Conservation (phyloP, 1,140 invertebrate genomes). For the Brachystomella parvula region DNA sequence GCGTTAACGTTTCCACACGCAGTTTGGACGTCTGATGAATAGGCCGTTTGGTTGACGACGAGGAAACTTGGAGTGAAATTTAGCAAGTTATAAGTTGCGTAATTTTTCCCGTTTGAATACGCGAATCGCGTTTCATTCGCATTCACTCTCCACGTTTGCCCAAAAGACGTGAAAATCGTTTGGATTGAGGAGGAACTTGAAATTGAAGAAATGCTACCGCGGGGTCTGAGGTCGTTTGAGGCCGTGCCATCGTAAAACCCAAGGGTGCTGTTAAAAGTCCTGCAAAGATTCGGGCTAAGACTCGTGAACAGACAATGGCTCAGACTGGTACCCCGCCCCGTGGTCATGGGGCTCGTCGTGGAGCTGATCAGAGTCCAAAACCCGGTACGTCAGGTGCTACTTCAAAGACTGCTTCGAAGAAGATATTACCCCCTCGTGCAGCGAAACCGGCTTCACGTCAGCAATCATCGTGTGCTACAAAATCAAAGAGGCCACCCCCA, state of each 20-base stretch:
- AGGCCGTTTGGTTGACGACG: no score
- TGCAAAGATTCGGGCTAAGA: no score
- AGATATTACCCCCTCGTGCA: no score
- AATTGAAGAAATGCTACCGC: background rate
- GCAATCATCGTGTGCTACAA: no score
- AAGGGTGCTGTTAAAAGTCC: background rate
- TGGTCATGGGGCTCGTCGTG: no score
- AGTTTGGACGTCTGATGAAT: background rate
- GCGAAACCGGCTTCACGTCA: no score
- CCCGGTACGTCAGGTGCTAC: no score
- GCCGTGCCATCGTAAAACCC: background rate
- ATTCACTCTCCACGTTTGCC: background rate
- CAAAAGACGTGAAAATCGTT: background rate
- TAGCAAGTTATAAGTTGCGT: background rate
- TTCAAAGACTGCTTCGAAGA: no score
- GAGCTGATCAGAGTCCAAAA: no score
- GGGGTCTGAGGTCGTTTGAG: background rate
- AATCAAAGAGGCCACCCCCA: no score
- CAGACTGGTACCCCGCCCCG: no score
- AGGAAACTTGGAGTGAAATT: background rate
- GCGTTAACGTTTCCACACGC: background rate
- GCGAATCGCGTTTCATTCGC: background rate
- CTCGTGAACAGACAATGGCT: no score
- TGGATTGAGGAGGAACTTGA: background rate
- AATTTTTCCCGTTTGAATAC: background rate